phyloP scores from a whole-genome alignment of 1,140 invertebrate species.

The Trichonephila inaurata region DNA sequence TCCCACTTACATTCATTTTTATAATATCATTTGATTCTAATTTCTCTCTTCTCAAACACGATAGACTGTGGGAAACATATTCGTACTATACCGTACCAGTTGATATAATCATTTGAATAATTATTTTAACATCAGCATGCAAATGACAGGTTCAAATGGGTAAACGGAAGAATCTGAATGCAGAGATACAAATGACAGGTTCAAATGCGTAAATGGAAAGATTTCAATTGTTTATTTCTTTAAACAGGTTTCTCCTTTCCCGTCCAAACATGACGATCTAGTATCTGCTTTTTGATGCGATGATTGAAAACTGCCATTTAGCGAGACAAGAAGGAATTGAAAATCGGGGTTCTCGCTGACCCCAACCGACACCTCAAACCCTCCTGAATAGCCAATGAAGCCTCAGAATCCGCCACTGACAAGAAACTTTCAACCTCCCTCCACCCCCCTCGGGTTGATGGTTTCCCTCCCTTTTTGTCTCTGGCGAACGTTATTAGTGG shows the following conservation, averaged over 20 bases:
- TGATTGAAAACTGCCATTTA: conserved; percentile 7
- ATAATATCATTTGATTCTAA: no score
- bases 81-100: no score
- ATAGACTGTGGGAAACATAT: no score
- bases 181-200: neutral
- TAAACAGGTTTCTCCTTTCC: neutral
- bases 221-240: neutral
- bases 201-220: neutral
- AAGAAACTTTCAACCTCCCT: neutral
- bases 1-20: no score
- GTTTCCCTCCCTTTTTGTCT: neutral
- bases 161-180: neutral
- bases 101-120: no score
- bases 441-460: neutral
- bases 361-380: neutral
- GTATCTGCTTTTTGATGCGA: no score
- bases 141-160: no score
- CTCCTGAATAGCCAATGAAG: neutral
- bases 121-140: no score
- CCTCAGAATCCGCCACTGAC: neutral
- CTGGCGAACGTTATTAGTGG: conserved; percentile 61
- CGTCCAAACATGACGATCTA: neutral
- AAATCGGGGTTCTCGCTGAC: neutral
- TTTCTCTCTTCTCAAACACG: no score
- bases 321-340: neutral